phyloP scores from a whole-genome alignment of 2,888 invertebrate genomes.

The Ryuthela nishihirai region DNA sequence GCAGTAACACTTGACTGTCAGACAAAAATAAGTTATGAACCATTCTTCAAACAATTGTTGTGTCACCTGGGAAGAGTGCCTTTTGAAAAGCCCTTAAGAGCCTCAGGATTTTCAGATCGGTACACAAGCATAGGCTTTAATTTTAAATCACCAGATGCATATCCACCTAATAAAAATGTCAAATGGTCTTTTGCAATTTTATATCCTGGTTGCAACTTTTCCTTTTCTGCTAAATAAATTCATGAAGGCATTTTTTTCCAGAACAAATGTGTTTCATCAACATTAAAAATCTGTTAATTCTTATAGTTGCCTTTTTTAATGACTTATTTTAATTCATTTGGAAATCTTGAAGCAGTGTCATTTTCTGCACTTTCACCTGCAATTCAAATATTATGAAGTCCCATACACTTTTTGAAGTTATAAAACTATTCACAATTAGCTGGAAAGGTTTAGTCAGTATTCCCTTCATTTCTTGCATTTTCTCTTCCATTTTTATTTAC shows the following conservation, averaged over 20 bases:
- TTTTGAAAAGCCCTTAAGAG: conserved; percentile 44
- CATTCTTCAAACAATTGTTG: conserved; percentile 43
- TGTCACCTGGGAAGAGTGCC: too few relatives aligned
- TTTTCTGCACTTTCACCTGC: too few relatives aligned
- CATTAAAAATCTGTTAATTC: conserved; percentile 31
- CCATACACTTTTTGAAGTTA: too few relatives aligned
- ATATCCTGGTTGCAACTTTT: conserved; percentile 21
- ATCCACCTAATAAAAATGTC: conserved; percentile 45
- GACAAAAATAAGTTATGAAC: conserved; percentile 20
- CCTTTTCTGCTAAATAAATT: conserved; percentile 20
- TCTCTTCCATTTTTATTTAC: too few relatives aligned
- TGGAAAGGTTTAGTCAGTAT: too few relatives aligned
- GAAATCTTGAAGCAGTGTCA: conserved; percentile 1
- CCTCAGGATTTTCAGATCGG: conserved; percentile 46
- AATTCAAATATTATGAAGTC: too few relatives aligned
- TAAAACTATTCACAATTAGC: too few relatives aligned
- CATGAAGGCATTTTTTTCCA: conserved; percentile 40
- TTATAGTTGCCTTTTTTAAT: background rate
- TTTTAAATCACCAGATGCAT: conserved; percentile 45
- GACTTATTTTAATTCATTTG: background rate
- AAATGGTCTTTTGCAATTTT: conserved; percentile 43
- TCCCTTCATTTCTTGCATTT: too few relatives aligned
- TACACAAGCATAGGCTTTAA: conserved; percentile 48
- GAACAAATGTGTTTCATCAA: conserved; percentile 38
- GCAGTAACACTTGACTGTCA: background rate